Base-by-base conservation (phyloP, 2,113 vertebrate species). In the Platysternon megacephalum region DNA sequence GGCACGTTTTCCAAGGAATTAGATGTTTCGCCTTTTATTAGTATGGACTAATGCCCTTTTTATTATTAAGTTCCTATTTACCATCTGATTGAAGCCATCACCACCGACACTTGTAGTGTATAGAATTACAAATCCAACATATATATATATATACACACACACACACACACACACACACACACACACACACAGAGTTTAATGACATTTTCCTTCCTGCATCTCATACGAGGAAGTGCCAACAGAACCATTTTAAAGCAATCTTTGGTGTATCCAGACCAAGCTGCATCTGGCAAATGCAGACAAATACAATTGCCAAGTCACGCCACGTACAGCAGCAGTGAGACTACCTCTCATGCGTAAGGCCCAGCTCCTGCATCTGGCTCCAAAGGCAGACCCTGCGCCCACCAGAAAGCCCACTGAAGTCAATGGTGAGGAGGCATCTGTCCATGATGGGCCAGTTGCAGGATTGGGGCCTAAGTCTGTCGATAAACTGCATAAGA, bases 1-100 rank as follows among this genome's bases (percentile, higher is more conserved):
- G 89, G 12, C 96, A 46, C 97, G 97, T 98, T 98, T 98, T 98
- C 98, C 89, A 97, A 98, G 98, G 97, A 97, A 95, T 4, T 35
- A 97, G 90, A 84, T 49, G 11, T 86, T 88, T 97, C 97, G 95
- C 96, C 91, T 98, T 97, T 97, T 84, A 96, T 95, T 98, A 98
- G 98, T 97, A 96, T 95, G 91, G 94, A 82, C 95, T 98, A 97
- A 98, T 98, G 96, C 96, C 96, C 95, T 98, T 98, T 98, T 97
- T 98, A 98, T 98, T 98, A 97, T 96, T 91, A 97, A 89, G 82
- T 94, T 97, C 95, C 96, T 97, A 80, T 97, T 98, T 98, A 98
- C 95, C 76, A 42, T 97, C 94, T 97, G 93, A 97, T 95, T 97
- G 95, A 95, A 95, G 95, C 93, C 84, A 2, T 95, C 96, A 90